phyloP scores from a whole-genome alignment of 2,113 vertebrate species.

The Atlantisia rogersi region DNA sequence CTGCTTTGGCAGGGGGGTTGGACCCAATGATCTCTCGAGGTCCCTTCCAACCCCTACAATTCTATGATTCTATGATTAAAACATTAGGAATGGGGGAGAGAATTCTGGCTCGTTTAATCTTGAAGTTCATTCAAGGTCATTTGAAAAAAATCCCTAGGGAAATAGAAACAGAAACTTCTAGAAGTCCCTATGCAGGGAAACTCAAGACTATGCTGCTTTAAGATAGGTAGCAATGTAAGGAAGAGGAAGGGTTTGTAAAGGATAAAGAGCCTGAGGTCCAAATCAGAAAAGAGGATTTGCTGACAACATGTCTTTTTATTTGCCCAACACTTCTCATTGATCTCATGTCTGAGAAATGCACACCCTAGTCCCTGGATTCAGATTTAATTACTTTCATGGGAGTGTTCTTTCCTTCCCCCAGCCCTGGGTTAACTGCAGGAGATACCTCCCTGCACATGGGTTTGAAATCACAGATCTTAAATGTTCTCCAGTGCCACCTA shows the following conservation, averaged over 20 bases:
- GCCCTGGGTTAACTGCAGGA: background rate
- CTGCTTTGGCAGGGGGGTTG: no score
- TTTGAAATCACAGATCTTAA: background rate
- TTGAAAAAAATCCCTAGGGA: background rate
- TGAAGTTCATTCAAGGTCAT: slow-evolving; percentile 26
- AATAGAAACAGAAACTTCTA: background rate
- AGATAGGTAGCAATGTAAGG: background rate
- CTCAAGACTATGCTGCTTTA: background rate
- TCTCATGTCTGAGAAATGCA: background rate
- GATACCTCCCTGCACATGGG: background rate
- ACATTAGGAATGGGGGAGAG: background rate
- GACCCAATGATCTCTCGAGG: no score
- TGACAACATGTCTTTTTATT: background rate
- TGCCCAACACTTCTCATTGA: background rate
- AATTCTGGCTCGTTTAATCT: background rate
- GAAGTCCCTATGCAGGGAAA: background rate
- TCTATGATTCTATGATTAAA: background rate
- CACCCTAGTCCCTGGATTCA: background rate
- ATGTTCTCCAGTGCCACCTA: background rate
- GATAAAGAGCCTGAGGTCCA: background rate
- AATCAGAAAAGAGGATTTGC: slow-evolving; percentile 4
- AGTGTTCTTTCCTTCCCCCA: background rate
- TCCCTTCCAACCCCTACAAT: no score
- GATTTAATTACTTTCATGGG: background rate
- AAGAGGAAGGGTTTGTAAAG: background rate